Evolutionary conservation across 2,113 vertebrate species (phyloP).

Genomic region (Semnornis frantzii): DNA sequence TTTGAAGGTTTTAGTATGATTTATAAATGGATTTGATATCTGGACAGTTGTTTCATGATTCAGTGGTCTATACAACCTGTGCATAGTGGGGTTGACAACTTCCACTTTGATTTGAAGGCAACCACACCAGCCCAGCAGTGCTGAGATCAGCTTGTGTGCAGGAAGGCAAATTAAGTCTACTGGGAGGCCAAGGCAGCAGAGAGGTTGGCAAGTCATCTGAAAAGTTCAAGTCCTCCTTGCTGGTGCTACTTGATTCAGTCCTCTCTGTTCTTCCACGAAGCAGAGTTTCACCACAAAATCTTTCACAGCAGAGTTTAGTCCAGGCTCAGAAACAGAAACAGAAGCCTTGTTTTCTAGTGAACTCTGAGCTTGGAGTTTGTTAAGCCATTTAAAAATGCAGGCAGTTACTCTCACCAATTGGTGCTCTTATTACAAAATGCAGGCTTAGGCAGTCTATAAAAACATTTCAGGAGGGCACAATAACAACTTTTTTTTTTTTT

Average conservation of each 20-base stretch:
- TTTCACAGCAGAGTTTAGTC: neutral
- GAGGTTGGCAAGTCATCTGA: neutral
- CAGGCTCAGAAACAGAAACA: neutral
- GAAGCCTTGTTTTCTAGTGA: neutral
- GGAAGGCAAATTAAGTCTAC: neutral
- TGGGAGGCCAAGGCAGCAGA: rapidly evolving
- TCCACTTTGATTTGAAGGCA: neutral
- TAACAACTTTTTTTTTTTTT: neutral
- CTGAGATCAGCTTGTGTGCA: neutral
- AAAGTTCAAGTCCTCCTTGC: neutral
- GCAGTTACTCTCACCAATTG: neutral
- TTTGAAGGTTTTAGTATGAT: neutral
- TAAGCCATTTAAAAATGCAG: neutral
- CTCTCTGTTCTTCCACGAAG: neutral
- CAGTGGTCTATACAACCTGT: neutral
- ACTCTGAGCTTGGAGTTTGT: neutral
- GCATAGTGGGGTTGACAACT: neutral
- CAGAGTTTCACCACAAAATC: neutral
- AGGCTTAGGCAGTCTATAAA: neutral
- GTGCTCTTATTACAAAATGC: neutral
- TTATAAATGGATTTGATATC: neutral
- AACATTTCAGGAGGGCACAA: neutral
- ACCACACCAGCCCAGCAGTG: neutral
- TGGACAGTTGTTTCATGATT: neutral
- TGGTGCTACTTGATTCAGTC: neutral